A percentile compares a stretch with the other conserved stretches of the same genome.
phyloP scores from a whole-genome alignment of 2,888 invertebrate genomes.

The Frankliniella intonsa region DNA sequence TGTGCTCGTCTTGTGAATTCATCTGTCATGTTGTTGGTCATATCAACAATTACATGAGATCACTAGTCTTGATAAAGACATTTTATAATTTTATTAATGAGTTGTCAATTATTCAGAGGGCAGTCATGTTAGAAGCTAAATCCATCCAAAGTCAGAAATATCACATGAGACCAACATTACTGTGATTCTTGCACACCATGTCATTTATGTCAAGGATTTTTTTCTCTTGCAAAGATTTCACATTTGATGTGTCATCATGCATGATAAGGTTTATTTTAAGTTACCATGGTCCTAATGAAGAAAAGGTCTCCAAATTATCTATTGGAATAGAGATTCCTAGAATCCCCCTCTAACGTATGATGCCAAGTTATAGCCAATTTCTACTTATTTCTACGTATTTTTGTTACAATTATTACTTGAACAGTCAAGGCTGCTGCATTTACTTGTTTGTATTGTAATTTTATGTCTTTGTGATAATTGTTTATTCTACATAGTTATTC shows the following conservation, averaged over 20 bases:
- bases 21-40: too few relatives aligned
- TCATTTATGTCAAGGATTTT: not conserved
- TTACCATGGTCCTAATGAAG: not conserved
- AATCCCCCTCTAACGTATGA: too few relatives aligned
- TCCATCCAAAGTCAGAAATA: slow-evolving; percentile 8
- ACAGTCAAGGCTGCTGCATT: not conserved
- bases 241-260: not conserved
- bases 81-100: too few relatives aligned
- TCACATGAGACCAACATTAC: slow-evolving; percentile 1
- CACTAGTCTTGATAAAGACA: too few relatives aligned
- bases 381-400: not conserved
- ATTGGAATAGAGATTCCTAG: not conserved
- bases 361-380: not conserved
- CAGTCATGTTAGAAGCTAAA: not conserved
- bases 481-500: not conserved
- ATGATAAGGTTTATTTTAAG: too few relatives aligned
- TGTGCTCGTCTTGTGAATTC: too few relatives aligned
- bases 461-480: slow-evolving; percentile 17
- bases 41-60: too few relatives aligned
- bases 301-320: not conserved
- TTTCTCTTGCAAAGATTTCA: not conserved
- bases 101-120: too few relatives aligned
- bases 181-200: not conserved
- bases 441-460: not conserved
- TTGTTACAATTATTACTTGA: not conserved